Base-by-base conservation (phyloP, 2,888 invertebrate species). In the Zeuzera pyrina region DNA sequence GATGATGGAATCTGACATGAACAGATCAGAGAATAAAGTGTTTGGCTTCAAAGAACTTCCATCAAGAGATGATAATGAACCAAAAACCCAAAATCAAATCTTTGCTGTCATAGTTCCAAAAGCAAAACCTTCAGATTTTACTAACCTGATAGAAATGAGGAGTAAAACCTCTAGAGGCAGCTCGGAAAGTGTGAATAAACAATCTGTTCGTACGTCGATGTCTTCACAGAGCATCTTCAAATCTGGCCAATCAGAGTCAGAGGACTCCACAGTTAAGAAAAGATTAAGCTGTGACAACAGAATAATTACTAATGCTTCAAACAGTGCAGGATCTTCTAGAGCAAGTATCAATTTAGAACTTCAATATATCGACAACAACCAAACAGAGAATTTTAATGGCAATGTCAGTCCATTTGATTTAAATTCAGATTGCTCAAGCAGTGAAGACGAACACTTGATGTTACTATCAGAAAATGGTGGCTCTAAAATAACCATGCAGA, bases 51-150 rank as follows among this genome's bases (percentile, higher is more conserved):
- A 72, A 49, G 84, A 84, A 24, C 26, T 84, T 1, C 81, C 83
- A 0, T 45, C 57, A 0, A 49, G 53, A 11, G 48, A 49, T 24
- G 69, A 71, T 0, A 61, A 44, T 1, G 70, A 70, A 4, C 39
- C 47, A 0, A 55, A 43, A 30, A 50, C 46, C 0, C 64, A 63
- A 0, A 73, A 62, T 19, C 81, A 79, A 42, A 69, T 85, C 0
- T 85, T 81, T 44, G 84, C 84, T 0, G 84, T 85, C 0, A 83
- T 85, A 2, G 84, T 85, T 0, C 84, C 84, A 0, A 84, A 83
- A 49, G 63, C 67, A 0, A 76, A 67, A 44, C 64, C 68, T 0
- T n/a, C n/a, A n/a, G n/a, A n/a, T n/a, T n/a, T n/a, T n/a, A n/a
- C n/a, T n/a, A 46, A 42, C 3, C 39, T 52, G n/a, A 41, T 54